Conservation (phyloP, 2,888 invertebrate species). For the Thera obeliscata region DNA sequence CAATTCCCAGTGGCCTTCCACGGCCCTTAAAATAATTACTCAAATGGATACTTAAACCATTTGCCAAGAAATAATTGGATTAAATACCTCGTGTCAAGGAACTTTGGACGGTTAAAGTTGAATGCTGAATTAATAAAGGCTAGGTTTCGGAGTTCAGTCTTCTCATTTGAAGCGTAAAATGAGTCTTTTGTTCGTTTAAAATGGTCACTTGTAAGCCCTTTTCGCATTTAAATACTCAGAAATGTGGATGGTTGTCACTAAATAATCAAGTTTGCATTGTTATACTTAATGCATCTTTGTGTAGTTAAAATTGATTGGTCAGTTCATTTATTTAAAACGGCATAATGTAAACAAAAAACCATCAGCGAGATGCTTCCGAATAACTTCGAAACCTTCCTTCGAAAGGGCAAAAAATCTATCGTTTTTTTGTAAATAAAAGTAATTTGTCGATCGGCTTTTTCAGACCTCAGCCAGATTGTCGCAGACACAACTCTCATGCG, state of each 20-base stretch:
- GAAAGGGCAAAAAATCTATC: too few relatives aligned
- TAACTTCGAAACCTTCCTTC: too few relatives aligned
- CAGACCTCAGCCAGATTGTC: too few relatives aligned
- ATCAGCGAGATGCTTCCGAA: neutral
- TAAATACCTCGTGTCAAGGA: conserved; percentile 36
- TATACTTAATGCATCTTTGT: neutral
- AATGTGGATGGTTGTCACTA: conserved; percentile 9
- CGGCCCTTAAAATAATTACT: conserved; percentile 12
- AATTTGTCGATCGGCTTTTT: too few relatives aligned
- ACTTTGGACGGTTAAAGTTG: conserved; percentile 32
- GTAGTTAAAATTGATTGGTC: neutral
- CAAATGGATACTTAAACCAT: conserved; percentile 20
- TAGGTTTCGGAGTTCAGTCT: conserved; percentile 24
- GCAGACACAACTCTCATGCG: too few relatives aligned
- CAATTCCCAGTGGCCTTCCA: conserved; percentile 6
- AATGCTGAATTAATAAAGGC: conserved; percentile 27
- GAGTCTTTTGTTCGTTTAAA: conserved; percentile 25
- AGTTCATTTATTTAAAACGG: neutral
- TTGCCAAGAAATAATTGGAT: conserved; percentile 35
- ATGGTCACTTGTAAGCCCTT: conserved; percentile 24
- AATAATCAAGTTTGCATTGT: conserved; percentile 11
- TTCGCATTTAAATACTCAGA: conserved; percentile 11
- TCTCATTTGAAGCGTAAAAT: conserved; percentile 24
- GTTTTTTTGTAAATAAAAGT: too few relatives aligned
- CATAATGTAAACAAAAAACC: neutral